Conservation (phyloP, 2,888 invertebrate genomes). For the Halictus ligatus region DNA sequence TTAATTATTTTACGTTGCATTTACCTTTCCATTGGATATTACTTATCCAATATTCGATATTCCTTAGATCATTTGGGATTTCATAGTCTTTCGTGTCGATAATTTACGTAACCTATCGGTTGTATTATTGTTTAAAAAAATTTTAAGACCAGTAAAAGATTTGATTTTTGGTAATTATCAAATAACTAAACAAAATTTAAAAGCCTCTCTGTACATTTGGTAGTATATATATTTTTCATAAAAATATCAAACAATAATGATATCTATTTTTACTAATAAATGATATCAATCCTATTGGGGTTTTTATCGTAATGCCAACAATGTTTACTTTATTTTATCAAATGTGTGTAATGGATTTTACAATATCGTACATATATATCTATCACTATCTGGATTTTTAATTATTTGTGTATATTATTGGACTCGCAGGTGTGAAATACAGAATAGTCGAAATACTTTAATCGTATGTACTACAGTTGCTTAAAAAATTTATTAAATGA, state of each 20-base stretch:
- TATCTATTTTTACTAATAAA: background rate
- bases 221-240: background rate
- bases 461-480: background rate
- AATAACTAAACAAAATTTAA: background rate
- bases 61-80: background rate
- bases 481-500: background rate
- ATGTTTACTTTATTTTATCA: background rate
- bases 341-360: background rate
- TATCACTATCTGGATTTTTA: background rate
- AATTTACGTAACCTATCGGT: background rate
- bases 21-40: background rate
- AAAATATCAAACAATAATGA: background rate
- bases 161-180: background rate
- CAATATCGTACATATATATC: background rate
- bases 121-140: background rate
- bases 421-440: background rate
- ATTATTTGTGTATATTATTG: background rate
- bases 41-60: too few relatives aligned
- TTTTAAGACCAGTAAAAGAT: background rate
- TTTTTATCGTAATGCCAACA: background rate
- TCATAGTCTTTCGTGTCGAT: background rate
- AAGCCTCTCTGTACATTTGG: background rate
- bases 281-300: background rate
- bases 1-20: background rate
- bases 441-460: background rate